A percentile compares a stretch with the other conserved stretches of the same genome.
Evolutionary conservation across 2,888 invertebrate genomes (phyloP).

Genomic region (Cacoxenus indagator): DNA sequence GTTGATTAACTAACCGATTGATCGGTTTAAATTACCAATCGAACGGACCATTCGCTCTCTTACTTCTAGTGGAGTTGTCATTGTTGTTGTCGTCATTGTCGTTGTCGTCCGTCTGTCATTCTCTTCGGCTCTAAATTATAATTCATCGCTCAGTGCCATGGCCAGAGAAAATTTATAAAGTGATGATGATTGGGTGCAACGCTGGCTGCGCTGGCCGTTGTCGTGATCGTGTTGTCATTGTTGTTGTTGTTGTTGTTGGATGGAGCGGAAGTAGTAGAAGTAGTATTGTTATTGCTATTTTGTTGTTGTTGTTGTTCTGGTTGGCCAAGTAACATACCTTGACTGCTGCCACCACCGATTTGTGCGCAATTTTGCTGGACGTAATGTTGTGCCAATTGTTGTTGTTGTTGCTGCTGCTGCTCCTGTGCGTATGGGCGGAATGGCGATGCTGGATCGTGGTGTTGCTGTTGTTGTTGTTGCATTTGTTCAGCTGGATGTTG

Average conservation of each 20-base stretch:
- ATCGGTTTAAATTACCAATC: no score
- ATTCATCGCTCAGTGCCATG: conserved; percentile 56
- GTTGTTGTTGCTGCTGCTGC: conserved; percentile 49
- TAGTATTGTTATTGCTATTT: conserved; percentile 66
- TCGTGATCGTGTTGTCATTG: conserved; percentile 50
- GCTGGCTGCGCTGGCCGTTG: conserved; percentile 47
- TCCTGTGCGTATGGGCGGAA: conserved; percentile 66
- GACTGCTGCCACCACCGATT: conserved; percentile 55
- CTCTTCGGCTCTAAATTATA: neutral
- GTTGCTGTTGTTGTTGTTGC: conserved; percentile 52
- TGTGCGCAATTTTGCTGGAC: conserved; percentile 59
- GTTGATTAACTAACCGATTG: no score
- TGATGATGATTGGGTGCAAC: conserved; percentile 67
- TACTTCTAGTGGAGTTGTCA: no score
- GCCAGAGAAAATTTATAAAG: conserved; percentile 68
- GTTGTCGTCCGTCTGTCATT: conserved; percentile 1
- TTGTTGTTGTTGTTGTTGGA: conserved; percentile 59
- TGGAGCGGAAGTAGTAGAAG: conserved; percentile 58
- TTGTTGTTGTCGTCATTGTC: no score
- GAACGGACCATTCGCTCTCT: no score
- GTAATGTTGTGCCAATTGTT: conserved; percentile 13
- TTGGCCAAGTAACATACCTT: conserved; percentile 70
- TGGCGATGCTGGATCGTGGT: conserved; percentile 45
- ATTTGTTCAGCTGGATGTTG: conserved; percentile 57
- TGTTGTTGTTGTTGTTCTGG: conserved; percentile 55